Base-by-base conservation (phyloP, 2,888 invertebrate genomes). In the Eustalomyia histrio region DNA sequence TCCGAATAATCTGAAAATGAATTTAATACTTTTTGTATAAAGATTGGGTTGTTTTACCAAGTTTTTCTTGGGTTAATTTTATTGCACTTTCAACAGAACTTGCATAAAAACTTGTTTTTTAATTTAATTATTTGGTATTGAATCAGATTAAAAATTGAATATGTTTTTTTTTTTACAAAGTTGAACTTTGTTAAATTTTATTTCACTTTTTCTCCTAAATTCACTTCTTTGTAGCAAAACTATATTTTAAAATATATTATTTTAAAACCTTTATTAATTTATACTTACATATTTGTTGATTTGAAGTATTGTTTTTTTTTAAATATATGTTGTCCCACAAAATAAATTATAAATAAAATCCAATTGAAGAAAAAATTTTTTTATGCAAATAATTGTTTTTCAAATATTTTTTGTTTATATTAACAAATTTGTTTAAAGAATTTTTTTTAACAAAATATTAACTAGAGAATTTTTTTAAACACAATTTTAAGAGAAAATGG, bases 371-470 rank as follows among this genome's bases (percentile, higher is more conserved):
- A 65, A 43, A 29, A 21, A n/a, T n/a, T 39, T 1, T 39, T 39
- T 39, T 39, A 39, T 65, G 65, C 17, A 39, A 67, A 63, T 35
- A 63, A 39, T 14, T 21, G 0, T 33, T 33, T 67, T 76, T 53
- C 68, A 68, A 63, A 55, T 57, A 72, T 18, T 64, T 73, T 76
- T 58, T 60, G 35, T 53, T 65, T 65, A 29, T 64, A 68, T 24
- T 67, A 21, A 17, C 21, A 16, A 21, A 43, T 17, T 18, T 63
- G 57, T n/a, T 63, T 43, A 21, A 61, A n/a, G 8, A 58, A 17
- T 35, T 33, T 52, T 64, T 64, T 52, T 35, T 43, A 71, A 81
- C 69, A 69, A 76, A 81, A 78, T 78, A 78, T 81, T 81, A 61
- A 81, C 81, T 81, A 81, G 18, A 61, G 35, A 71, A 52, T 67